Evolutionary conservation across 2,888 invertebrate species (phyloP).

Genomic region (Didymodactylos carnosus): DNA sequence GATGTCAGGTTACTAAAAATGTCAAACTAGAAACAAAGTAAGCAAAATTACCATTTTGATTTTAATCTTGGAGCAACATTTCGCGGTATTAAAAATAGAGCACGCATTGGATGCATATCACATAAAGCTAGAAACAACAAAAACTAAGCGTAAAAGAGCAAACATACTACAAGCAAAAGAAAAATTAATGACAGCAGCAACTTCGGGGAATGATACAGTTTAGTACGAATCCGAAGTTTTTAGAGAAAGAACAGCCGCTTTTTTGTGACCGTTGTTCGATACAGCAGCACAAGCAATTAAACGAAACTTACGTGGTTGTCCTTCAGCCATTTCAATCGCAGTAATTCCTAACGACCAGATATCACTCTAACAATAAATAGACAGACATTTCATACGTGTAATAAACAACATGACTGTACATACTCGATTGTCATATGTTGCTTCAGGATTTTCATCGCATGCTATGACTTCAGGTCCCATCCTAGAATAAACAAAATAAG

Average conservation of each 20-base stretch:
- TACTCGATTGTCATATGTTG: constrained; percentile 77
- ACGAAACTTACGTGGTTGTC: constrained; percentile 59
- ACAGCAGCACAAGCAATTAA: too few relatives aligned
- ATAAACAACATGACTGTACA: constrained; percentile 20
- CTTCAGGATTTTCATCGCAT: constrained; percentile 97
- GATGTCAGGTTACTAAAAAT: too few relatives aligned
- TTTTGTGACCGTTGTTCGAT: too few relatives aligned
- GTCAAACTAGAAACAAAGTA: too few relatives aligned
- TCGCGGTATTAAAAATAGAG: constrained; percentile 86
- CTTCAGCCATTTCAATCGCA: constrained; percentile 98
- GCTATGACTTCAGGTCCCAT: constrained; percentile 99
- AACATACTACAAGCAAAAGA: not conserved
- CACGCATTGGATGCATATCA: constrained; percentile 98
- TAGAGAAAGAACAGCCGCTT: too few relatives aligned
- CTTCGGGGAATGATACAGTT: too few relatives aligned
- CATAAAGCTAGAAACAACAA: constrained; percentile 60
- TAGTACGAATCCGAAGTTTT: too few relatives aligned
- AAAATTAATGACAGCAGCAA: too few relatives aligned
- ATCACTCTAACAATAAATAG: constrained; percentile 37
- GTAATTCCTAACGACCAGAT: constrained; percentile 62
- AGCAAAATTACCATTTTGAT: constrained; percentile 77
- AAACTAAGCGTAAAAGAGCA: too few relatives aligned
- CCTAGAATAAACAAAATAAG: constrained; percentile 25
- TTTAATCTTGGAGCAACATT: constrained; percentile 91
- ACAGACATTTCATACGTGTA: not conserved